Base-by-base conservation (phyloP, 2,797 vertebrate species). In the Lycodopsis pacificus region DNA sequence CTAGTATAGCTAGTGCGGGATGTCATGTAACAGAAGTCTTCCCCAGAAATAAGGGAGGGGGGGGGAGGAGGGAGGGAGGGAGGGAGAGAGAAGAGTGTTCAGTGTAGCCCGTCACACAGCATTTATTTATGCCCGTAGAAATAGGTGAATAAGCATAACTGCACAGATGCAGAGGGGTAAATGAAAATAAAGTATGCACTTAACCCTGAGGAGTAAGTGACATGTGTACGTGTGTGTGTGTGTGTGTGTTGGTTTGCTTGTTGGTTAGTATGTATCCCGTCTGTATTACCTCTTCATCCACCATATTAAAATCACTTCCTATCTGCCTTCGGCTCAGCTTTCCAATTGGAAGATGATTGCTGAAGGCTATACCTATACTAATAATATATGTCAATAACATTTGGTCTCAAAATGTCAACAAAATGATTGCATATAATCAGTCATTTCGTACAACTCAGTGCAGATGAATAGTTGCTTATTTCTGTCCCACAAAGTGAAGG, bases 11-110 rank as follows among this genome's bases (percentile, higher is more conserved):
- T 72, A 62, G 73, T 11, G 36, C 20, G 32, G 57, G 56, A 85
- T 75, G 84, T 89, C 74, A 84, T 64, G 56, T 81, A 82, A 71
- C 34, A 68, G 63, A 49, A 49, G 71, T 64, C 40, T 42, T 66
- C 32, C 27, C 17, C 59, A 17, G 64, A 71, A 49, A 11, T 67
- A 54, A 53, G 11, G 22, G n/a, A 53, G 51, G 30, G 30, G 5
- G 30, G 30, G 30, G 4, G 30, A 1, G 27, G 27, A 53, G 11
- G 22, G n/a, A 5, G 30, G 30, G 30, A 30, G 30, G 30, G 30
- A 32, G 30, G 32, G 40, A 38, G 38, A 30, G 40, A 54, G 15
- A 38, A 2, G 22, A 38, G n/a, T 40, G 57, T 19, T 84, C 10
- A n/a, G 20, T 49, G n/a, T 27, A 49, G 49, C 12, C 30, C 6